These are phyloP conservation scores for Hyperopisus bebe DNA, from an alignment of 2,113 vertebrate species.

Conservation along the genomic window DNA sequence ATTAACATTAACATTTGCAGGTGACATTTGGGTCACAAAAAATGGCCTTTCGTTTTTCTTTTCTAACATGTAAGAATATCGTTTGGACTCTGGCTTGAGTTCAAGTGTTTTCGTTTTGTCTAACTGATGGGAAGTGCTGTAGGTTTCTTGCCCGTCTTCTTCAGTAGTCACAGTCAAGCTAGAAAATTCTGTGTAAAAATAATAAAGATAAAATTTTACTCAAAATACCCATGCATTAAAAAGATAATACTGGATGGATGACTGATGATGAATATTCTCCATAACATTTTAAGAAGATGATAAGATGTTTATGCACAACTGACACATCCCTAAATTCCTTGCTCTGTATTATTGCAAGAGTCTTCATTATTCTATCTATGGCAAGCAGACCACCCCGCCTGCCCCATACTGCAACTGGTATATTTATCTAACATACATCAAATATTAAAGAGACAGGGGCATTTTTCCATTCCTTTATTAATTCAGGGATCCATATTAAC, in stretches of 20 bases:
- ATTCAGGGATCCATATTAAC: slow-evolving; percentile 46
- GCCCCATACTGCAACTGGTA: background rate
- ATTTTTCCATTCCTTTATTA: slow-evolving; percentile 28
- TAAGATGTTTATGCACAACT: background rate
- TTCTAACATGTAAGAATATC: slow-evolving; percentile 65
- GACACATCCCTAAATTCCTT: background rate
- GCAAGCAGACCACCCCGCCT: background rate
- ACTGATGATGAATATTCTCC: background rate
- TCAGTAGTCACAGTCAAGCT: slow-evolving; percentile 74
- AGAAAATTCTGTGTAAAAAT: slow-evolving; percentile 76
- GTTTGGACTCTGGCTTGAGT: slow-evolving; percentile 76
- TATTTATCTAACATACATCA: slow-evolving; percentile 9
- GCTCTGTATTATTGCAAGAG: background rate
- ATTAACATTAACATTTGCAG: slow-evolving; percentile 61
- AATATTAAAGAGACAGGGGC: slow-evolving; percentile 8
- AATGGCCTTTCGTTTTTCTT: slow-evolving; percentile 69
- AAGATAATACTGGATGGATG: background rate
- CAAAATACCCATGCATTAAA: slow-evolving; percentile 27
- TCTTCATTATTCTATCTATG: background rate
- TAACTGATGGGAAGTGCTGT: slow-evolving; percentile 70
- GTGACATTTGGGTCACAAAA: slow-evolving; percentile 68
- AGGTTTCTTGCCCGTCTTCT: slow-evolving; percentile 71
- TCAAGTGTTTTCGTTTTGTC: slow-evolving; percentile 81
- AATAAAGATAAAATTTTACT: slow-evolving; percentile 56
- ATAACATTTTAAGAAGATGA: background rate